phyloP scores from a whole-genome alignment of 2,797 vertebrate genomes.

The Falco cherrug region DNA sequence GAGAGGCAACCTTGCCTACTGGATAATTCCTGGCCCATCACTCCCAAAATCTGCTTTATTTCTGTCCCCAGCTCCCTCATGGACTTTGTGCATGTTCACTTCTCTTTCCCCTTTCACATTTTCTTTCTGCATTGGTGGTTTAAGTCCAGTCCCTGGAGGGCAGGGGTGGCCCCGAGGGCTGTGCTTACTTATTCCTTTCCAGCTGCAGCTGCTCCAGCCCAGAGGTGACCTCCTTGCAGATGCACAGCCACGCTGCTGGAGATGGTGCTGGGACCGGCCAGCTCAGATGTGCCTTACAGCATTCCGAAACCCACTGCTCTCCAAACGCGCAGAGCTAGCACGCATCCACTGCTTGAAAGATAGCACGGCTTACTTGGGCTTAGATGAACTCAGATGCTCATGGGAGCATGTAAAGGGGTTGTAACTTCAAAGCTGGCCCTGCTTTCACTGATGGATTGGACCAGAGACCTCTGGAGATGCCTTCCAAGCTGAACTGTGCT shows the following conservation, averaged over 20 bases:
- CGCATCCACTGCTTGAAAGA: background rate
- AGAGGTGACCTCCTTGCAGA: background rate
- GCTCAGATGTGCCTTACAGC: background rate
- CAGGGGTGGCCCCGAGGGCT: rapidly evolving
- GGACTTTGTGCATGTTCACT: background rate
- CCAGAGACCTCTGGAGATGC: background rate
- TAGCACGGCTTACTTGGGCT: background rate
- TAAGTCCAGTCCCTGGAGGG: background rate
- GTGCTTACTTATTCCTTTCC: background rate
- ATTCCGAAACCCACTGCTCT: background rate
- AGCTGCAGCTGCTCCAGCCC: background rate
- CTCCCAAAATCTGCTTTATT: background rate
- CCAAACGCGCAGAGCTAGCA: background rate
- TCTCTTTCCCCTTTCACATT: background rate
- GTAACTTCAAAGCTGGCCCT: background rate
- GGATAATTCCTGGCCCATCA: background rate
- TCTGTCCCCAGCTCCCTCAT: background rate
- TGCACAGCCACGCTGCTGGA: background rate
- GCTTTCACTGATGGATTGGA: background rate
- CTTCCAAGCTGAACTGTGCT: background rate
- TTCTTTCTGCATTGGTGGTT: background rate
- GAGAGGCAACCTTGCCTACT: background rate
- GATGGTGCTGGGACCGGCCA: background rate
- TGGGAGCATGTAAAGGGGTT: rapidly evolving
- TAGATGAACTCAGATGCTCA: background rate